Evolutionary conservation across 2,113 vertebrate species (phyloP).

Genomic region (Morone saxatilis): DNA sequence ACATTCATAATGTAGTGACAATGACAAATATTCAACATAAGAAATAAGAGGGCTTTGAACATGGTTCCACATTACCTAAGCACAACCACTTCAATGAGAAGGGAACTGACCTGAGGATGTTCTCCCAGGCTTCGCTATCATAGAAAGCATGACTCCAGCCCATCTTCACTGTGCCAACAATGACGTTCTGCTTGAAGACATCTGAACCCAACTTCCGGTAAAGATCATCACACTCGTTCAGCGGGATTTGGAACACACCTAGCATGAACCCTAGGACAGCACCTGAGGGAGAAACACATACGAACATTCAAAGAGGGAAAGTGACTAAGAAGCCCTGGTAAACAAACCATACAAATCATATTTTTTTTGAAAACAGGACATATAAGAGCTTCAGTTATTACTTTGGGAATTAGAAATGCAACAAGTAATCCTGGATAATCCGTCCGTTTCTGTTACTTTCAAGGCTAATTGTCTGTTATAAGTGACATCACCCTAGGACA

Average conservation of each 20-base stretch:
- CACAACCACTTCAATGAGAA: neutral
- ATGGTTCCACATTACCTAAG: neutral
- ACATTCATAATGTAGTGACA: neutral
- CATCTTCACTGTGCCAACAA: slow-evolving; percentile 98
- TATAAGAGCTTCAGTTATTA: neutral
- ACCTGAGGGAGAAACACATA: slow-evolving; percentile 83
- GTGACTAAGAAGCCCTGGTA: neutral
- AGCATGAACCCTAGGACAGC: slow-evolving; percentile 97
- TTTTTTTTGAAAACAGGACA: slow-evolving; percentile 7
- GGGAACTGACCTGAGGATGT: slow-evolving; percentile 92
- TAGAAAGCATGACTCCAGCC: slow-evolving; percentile 98
- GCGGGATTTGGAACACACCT: slow-evolving; percentile 91
- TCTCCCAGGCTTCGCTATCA: slow-evolving; percentile 96
- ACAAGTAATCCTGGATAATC: neutral
- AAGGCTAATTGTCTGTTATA: slow-evolving; percentile 18
- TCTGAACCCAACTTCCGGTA: slow-evolving; percentile 95
- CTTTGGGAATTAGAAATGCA: neutral
- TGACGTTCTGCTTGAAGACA: slow-evolving; percentile 96
- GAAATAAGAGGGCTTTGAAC: neutral
- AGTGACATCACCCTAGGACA: slow-evolving; percentile 11
- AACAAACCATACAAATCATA: neutral
- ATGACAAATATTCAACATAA: too few relatives aligned
- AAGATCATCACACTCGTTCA: slow-evolving; percentile 94
- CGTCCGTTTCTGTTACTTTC: neutral
- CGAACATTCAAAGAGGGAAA: slow-evolving; percentile 14